These are phyloP conservation scores for Mythimna loreyi DNA, from an alignment of 2,888 invertebrate species.

Conservation along the genomic window DNA sequence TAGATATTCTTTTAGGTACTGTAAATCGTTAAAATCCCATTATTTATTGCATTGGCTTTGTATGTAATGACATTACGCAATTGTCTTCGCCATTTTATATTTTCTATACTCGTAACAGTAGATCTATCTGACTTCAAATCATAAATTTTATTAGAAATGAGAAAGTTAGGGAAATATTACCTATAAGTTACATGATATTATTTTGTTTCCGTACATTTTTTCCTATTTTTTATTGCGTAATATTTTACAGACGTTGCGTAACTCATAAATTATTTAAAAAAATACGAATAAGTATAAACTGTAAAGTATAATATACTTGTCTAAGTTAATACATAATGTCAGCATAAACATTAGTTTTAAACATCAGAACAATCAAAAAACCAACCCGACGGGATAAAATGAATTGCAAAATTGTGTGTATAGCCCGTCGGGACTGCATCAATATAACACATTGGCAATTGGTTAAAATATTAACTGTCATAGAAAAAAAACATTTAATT, in stretches of 20 bases:
- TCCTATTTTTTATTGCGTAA: background rate
- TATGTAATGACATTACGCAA: slow-evolving; percentile 8
- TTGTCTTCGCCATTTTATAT: slow-evolving; percentile 36
- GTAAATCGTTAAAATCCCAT: slow-evolving; percentile 5
- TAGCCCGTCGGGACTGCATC: slow-evolving; percentile 6
- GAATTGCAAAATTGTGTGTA: background rate
- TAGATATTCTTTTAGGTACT: background rate
- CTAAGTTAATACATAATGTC: too few relatives aligned
- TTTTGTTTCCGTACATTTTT: background rate
- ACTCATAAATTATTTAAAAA: too few relatives aligned
- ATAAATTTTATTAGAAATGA: slow-evolving; percentile 20
- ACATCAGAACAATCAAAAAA: background rate
- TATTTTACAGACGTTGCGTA: background rate
- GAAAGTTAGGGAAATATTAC: slow-evolving; percentile 38
- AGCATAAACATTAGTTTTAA: background rate
- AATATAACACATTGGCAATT: background rate
- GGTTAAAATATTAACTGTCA: too few relatives aligned
- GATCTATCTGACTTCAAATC: slow-evolving; percentile 35
- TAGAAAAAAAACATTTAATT: too few relatives aligned
- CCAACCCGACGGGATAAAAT: slow-evolving; percentile 6
- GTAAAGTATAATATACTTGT: too few relatives aligned
- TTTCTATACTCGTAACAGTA: slow-evolving; percentile 34
- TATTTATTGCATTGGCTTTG: background rate
- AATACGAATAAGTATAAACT: too few relatives aligned
- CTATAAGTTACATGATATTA: background rate